Conservation (phyloP, 2,797 vertebrate species). For the Malurus leucopterus region DNA sequence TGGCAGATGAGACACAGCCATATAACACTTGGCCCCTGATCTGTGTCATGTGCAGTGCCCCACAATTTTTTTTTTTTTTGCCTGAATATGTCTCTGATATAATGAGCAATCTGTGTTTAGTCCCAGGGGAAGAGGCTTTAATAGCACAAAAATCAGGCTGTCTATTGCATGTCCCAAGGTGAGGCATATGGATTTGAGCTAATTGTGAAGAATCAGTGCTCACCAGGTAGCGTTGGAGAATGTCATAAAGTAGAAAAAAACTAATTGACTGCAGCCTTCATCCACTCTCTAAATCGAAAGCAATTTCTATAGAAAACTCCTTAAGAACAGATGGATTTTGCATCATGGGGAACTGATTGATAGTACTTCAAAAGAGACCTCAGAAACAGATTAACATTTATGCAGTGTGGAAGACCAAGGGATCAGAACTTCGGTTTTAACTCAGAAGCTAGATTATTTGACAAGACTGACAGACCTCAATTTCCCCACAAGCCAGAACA, state of each 20-base stretch:
- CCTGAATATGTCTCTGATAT: background rate
- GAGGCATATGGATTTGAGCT: background rate
- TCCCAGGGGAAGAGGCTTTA: background rate
- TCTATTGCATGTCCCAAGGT: background rate
- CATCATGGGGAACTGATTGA: background rate
- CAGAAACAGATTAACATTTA: background rate
- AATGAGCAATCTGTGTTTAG: background rate
- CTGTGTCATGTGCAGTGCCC: background rate
- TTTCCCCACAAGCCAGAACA: background rate
- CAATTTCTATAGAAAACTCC: background rate
- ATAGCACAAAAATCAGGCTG: background rate
- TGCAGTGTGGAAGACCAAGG: background rate
- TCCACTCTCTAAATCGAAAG: background rate
- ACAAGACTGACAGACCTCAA: background rate
- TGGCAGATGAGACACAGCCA: background rate
- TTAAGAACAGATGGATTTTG: background rate
- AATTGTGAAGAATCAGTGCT: background rate
- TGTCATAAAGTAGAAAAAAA: background rate
- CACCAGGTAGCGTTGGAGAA: background rate
- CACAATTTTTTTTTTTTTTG: too few species aligned
- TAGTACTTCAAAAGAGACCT: background rate
- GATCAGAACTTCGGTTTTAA: background rate
- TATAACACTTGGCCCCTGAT: background rate
- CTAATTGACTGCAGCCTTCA: background rate
- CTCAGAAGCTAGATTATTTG: background rate